A percentile compares a stretch with the other conserved stretches of the same genome.
These are phyloP conservation scores for Lepidurus packardi DNA, from an alignment of 1,140 invertebrate genomes.

Conservation along the genomic window DNA sequence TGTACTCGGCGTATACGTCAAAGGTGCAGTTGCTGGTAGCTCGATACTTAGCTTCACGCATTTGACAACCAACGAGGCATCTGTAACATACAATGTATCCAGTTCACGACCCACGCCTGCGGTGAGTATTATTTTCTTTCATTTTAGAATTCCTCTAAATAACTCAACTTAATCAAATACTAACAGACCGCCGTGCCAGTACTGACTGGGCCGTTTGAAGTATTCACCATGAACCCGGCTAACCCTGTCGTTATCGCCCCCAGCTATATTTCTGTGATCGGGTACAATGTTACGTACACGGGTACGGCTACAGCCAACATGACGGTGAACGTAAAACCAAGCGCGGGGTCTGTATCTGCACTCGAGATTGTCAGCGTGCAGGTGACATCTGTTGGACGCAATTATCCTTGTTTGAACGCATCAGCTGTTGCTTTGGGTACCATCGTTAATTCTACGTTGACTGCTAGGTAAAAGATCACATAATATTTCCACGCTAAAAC, in stretches of 20 bases:
- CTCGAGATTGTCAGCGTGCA: slow-evolving; percentile 6
- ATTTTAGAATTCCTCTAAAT: too few species aligned
- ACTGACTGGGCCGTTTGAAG: not conserved
- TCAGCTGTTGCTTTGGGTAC: not conserved
- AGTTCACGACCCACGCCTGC: not conserved
- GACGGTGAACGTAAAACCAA: not conserved
- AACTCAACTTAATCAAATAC: too few species aligned
- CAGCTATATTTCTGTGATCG: not conserved
- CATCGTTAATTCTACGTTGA: not conserved
- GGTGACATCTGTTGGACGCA: slow-evolving; percentile 6
- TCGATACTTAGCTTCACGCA: not conserved
- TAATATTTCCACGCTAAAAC: not conserved
- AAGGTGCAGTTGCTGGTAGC: not conserved
- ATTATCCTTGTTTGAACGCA: not conserved
- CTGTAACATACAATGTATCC: not conserved
- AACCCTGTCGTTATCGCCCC: not conserved
- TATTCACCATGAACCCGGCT: not conserved
- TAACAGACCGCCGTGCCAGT: not conserved
- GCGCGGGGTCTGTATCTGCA: not conserved
- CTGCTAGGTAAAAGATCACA: not conserved
- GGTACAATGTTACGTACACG: not conserved
- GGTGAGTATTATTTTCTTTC: not conserved
- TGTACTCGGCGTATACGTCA: not conserved
- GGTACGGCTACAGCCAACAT: not conserved
- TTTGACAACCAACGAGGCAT: not conserved